Evolutionary conservation across 2,797 vertebrate species (phyloP), one percentile per base, ranked within the genome.

Genomic region (Mareca penelope): DNA sequence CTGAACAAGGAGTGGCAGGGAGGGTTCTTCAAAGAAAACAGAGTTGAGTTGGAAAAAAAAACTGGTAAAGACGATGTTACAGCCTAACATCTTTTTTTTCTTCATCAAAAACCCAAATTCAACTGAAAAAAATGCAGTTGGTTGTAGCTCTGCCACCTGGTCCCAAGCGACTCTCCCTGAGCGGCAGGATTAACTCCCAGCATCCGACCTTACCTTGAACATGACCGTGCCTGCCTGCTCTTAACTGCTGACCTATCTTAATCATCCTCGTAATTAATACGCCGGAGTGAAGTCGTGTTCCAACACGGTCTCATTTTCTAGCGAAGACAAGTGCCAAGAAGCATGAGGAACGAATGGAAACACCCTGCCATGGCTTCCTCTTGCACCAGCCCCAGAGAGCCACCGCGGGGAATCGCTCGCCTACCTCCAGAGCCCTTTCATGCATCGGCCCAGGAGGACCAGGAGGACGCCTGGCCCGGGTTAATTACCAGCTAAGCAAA

Each of bases 161-260:
- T 69, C 73, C 85, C 12, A 63, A 61, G 88, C 11, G 53, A 85
- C 64, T 69, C 88, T 60, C 22, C 6, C 4, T 75, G 84, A 71
- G 64, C 15, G 0, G 0, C 57, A 60, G 93, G 53, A 95, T 89
- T 75, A 42, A 14, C 68, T 68, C 78, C 87, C 89, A 63, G 46
- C 63, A 76, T 75, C 93, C 69, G 81, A 88, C 4, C 0, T 70
- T 60, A 31, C 1, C 0, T 3, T 52, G 80, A 75, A 90, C 95
- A 68, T 93, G 96, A 96, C 93, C 0, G 2, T 94, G 90, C 96
- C 90, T 95, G 96, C 12, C 94, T 80, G 2, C 65, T 7, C 93
- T 85, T 95, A 93, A 93, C 90, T 95, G 94, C 95, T 94, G 93
- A 96, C 93, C 94, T 91, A 86, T 94, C 95, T 89, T 81, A 64